phyloP scores from a whole-genome alignment of 2,888 invertebrate genomes.

The Epistrophella euchroma region DNA sequence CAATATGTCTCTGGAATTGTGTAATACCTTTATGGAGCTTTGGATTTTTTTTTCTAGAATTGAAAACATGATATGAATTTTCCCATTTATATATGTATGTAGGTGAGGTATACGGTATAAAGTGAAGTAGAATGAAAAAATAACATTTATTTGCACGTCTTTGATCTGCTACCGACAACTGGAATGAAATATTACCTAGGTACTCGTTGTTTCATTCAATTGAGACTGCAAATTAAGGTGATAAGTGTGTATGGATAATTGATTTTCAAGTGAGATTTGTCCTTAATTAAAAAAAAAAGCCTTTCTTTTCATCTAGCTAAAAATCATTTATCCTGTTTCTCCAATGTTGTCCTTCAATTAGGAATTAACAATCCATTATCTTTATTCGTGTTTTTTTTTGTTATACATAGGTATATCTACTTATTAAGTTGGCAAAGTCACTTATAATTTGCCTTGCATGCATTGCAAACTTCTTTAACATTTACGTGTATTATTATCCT shows the following conservation, averaged over 20 bases:
- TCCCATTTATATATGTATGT: constrained; percentile 25
- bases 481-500: not conserved
- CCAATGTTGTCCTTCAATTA: not conserved
- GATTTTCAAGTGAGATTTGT: constrained; percentile 1
- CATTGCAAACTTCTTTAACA: not conserved
- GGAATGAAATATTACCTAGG: not conserved
- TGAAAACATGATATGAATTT: constrained; percentile 53
- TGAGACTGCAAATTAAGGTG: constrained; percentile 21
- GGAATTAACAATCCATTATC: no score
- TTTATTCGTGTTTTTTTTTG: no score
- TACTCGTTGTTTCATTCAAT: constrained; percentile 9
- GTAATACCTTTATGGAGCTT: constrained; percentile 23
- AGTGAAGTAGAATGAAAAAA: constrained; percentile 15
- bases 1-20: constrained; percentile 62
- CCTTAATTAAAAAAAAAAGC: not conserved
- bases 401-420: no score
- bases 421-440: not conserved
- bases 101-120: constrained; percentile 20
- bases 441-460: not conserved
- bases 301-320: not conserved
- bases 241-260: not conserved
- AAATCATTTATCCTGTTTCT: no score
- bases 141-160: constrained; percentile 30
- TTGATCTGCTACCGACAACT: constrained; percentile 49
- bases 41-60: constrained; percentile 8